phyloP scores from a whole-genome alignment of 1,140 invertebrate genomes.

The Bombus huntii region DNA sequence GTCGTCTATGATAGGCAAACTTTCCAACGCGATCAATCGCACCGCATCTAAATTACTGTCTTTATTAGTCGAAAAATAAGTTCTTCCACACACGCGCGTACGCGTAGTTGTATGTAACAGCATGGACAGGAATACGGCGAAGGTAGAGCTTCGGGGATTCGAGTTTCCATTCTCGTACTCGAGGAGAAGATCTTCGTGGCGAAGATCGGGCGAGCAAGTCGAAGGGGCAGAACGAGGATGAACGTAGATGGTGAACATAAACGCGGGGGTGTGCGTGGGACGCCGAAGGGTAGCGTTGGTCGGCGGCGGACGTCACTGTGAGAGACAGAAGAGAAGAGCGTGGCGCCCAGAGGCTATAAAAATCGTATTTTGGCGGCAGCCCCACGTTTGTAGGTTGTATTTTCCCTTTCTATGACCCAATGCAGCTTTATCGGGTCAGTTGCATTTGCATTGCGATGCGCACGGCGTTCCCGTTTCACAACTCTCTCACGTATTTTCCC shows the following conservation, averaged over 20 bases:
- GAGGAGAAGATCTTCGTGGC: not conserved
- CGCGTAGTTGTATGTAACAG: too few relatives aligned
- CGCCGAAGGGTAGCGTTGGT: not conserved
- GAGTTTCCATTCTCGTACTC: slow-evolving; percentile 36
- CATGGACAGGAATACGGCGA: too few relatives aligned
- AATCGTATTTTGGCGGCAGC: slow-evolving; percentile 76
- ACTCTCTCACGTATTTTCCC: slow-evolving; percentile 50
- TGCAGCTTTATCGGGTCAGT: slow-evolving; percentile 79
- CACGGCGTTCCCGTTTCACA: slow-evolving; percentile 58
- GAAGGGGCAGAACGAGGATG: slow-evolving; percentile 13
- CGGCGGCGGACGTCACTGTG: slow-evolving; percentile 16
- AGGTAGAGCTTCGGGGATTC: not conserved
- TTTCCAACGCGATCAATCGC: too few relatives aligned
- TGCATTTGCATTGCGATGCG: slow-evolving; percentile 75
- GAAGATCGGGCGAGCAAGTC: slow-evolving; percentile 6
- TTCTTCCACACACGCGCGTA: too few relatives aligned
- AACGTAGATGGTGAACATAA: slow-evolving; percentile 22
- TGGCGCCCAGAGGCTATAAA: slow-evolving; percentile 69
- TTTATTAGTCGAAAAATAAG: too few relatives aligned
- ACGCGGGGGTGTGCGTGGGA: not conserved
- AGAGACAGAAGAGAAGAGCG: slow-evolving; percentile 37
- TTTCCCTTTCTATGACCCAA: slow-evolving; percentile 81
- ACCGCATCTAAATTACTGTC: too few relatives aligned
- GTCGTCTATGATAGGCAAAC: too few relatives aligned
- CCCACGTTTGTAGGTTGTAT: slow-evolving; percentile 76